Evolutionary conservation across 1,140 invertebrate species (phyloP), one percentile per base, ranked within the genome.

Genomic region (Metaphire vulgaris): DNA sequence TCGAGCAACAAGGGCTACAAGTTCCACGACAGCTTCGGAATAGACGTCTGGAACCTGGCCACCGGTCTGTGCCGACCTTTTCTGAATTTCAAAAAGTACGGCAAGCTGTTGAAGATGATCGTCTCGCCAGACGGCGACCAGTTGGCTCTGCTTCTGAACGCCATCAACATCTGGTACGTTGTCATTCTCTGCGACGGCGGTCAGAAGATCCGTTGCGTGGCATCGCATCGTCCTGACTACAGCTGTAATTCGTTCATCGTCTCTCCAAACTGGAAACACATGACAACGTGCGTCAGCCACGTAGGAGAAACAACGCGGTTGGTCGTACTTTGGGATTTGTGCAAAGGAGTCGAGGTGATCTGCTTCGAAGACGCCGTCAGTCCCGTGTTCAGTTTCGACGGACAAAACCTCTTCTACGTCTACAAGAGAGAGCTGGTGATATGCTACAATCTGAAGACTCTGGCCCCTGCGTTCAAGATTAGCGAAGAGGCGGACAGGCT

Each of bases 21-120:
- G 64, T 77, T 68, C 72, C 31, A 69, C 72, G 72, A 77, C 72
- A 66, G 72, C 68, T 77, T 77, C 33, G 76, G 72, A n/a, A 77
- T 77, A 28, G 76, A 77, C 33, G 64, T 77, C n/a, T 77, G 68
- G 65, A 78, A 71, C 41, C 14, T 74, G 14, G 64, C 30, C 2
- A 78, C 66, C 21, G 68, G 66, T 28, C n/a, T 30, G 28, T 34
- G 68, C 33, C 26, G 71, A 6, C 67, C 73, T 12, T 75, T 74
- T 30, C 69, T 78, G 33, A 64, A 29, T 21, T 78, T 74, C 30
- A 29, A 33, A 21, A 66, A 71, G 31, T 78, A 78, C 31, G 77
- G 77, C 14, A 69, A 30, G 28, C 77, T 78, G 16, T 16, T 69
- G 14, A 65, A 70, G 67, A 70, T 78, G 73, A 31, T 26, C 28